phyloP scores from a whole-genome alignment of 2,113 vertebrate genomes.

The Strigops habroptila region DNA sequence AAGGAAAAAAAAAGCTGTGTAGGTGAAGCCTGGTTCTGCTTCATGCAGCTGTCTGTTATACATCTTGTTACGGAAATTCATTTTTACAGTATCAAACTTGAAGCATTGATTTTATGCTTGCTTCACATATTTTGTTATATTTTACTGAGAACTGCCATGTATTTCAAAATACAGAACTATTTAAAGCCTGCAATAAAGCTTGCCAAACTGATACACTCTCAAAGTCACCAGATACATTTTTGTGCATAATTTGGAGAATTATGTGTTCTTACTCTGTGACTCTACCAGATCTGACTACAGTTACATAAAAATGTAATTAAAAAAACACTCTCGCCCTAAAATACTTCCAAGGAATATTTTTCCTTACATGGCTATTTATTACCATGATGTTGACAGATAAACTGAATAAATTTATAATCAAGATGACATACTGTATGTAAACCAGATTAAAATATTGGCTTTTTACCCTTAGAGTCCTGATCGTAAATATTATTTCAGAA shows the following conservation, averaged over 20 bases:
- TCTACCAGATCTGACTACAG: constrained; percentile 40
- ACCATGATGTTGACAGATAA: constrained; percentile 58
- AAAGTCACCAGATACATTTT: constrained; percentile 68
- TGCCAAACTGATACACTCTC: constrained; percentile 62
- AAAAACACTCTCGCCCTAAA: constrained; percentile 49
- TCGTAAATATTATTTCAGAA: constrained; percentile 17
- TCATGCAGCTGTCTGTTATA: constrained; percentile 15
- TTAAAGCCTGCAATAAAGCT: constrained; percentile 58
- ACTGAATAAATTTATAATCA: constrained; percentile 61
- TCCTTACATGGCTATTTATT: constrained; percentile 47
- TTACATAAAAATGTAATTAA: constrained; percentile 72
- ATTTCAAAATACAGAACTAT: constrained; percentile 65
- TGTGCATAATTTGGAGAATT: constrained; percentile 51
- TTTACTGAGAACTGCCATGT: constrained; percentile 60
- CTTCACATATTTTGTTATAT: constrained; percentile 58
- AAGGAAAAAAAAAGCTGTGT: not conserved
- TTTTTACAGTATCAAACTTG: constrained; percentile 62
- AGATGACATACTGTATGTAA: constrained; percentile 39
- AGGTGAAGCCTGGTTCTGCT: not conserved
- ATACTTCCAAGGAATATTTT: constrained; percentile 57
- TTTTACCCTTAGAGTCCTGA: constrained; percentile 26
- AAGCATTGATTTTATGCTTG: constrained; percentile 65
- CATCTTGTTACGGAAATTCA: constrained; percentile 69
- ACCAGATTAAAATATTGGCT: constrained; percentile 63
- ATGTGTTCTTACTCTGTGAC: constrained; percentile 50